Conservation (phyloP, 2,113 vertebrate species). For the Colossoma macropomum region DNA sequence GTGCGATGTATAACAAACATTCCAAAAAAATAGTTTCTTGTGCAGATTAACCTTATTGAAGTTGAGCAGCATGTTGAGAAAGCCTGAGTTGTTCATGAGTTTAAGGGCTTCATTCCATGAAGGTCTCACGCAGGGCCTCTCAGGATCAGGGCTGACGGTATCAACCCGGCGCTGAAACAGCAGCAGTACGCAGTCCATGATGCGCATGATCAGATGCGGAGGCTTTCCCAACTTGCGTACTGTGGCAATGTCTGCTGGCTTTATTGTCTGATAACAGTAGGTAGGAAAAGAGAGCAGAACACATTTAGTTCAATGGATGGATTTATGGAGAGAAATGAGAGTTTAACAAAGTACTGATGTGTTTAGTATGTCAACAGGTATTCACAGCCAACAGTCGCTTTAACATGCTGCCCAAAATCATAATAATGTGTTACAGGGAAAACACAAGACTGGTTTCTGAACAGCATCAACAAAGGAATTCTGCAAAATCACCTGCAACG, state of each 20-base stretch:
- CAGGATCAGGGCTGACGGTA: constrained; percentile 74
- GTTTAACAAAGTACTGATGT: not conserved
- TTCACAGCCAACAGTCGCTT: too few relatives aligned
- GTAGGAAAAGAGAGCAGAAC: not conserved
- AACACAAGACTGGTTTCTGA: too few relatives aligned
- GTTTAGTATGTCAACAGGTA: not conserved
- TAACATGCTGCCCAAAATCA: too few relatives aligned
- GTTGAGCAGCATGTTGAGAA: constrained; percentile 82
- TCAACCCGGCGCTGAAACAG: constrained; percentile 84
- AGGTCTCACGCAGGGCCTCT: constrained; percentile 75
- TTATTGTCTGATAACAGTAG: constrained; percentile 77
- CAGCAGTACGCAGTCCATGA: constrained; percentile 86
- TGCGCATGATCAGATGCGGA: constrained; percentile 88
- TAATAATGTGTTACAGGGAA: too few relatives aligned
- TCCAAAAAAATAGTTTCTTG: too few relatives aligned
- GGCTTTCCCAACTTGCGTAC: constrained; percentile 86
- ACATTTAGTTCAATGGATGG: not conserved
- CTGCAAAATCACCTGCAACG: constrained; percentile 71
- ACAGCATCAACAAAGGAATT: not conserved
- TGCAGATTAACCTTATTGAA: constrained; percentile 80
- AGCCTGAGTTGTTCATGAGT: constrained; percentile 83
- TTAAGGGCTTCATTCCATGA: constrained; percentile 85
- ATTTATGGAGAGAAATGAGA: not conserved
- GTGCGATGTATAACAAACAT: too few relatives aligned
- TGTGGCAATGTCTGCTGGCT: constrained; percentile 85